phyloP scores from a whole-genome alignment of 2,888 invertebrate genomes.

The Drosophila mercatorum region DNA sequence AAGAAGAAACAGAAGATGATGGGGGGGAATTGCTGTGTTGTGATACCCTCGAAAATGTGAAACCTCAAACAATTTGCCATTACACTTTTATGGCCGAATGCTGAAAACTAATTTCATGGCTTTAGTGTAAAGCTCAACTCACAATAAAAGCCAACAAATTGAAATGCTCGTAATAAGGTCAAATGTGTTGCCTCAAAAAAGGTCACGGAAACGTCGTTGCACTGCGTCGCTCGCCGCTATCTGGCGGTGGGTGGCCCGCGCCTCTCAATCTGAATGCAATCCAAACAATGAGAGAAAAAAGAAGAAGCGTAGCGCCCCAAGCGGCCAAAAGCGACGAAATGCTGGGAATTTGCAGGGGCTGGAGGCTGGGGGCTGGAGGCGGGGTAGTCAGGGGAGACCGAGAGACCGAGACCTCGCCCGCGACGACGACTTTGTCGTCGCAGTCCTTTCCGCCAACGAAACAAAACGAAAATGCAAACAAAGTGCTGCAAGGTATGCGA shows the following conservation, averaged over 20 bases:
- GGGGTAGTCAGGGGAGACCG: not conserved
- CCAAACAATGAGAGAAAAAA: slow-evolving; percentile 3
- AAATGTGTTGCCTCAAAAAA: slow-evolving; percentile 66
- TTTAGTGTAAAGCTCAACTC: slow-evolving; percentile 43
- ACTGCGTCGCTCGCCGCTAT: slow-evolving; percentile 16
- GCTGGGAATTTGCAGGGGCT: not conserved
- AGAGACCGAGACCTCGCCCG: slow-evolving; percentile 39
- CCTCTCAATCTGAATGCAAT: slow-evolving; percentile 47
- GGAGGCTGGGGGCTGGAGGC: not conserved
- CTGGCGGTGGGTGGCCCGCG: slow-evolving; percentile 39
- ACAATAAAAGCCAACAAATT: slow-evolving; percentile 47
- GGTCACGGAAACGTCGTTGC: slow-evolving; percentile 66
- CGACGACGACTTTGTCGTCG: slow-evolving; percentile 47
- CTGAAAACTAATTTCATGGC: slow-evolving; percentile 71
- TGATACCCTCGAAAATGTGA: slow-evolving; percentile 14
- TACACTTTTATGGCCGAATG: slow-evolving; percentile 53
- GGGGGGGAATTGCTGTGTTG: not conserved
- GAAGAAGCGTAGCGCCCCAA: slow-evolving; percentile 38
- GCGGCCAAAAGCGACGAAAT: slow-evolving; percentile 47
- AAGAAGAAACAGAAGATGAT: too few relatives aligned
- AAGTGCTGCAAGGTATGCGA: slow-evolving; percentile 29
- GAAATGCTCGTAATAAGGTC: slow-evolving; percentile 67
- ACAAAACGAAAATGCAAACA: slow-evolving; percentile 34
- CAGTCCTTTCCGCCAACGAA: slow-evolving; percentile 53
- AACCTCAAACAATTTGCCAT: slow-evolving; percentile 50